phyloP scores from a whole-genome alignment of 2,888 invertebrate genomes.

The Euproctis similis region DNA sequence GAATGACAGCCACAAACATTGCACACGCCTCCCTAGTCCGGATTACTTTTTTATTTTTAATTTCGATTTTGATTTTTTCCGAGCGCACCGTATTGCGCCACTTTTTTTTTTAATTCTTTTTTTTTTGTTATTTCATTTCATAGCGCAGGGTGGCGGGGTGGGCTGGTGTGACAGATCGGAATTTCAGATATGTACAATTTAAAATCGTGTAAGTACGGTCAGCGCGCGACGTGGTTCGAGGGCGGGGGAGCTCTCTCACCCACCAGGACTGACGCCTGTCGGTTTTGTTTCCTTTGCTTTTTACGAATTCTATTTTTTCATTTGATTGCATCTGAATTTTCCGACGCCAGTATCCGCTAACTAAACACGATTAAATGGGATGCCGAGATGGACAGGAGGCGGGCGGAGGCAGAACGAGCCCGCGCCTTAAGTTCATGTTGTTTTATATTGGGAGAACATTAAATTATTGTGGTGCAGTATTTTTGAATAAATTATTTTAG shows the following conservation, averaged over 20 bases:
- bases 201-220: conserved; percentile 77
- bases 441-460: conserved; percentile 73
- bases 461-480: conserved; percentile 67
- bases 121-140: conserved; percentile 77
- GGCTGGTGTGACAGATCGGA: conserved; percentile 75
- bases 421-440: conserved; percentile 65
- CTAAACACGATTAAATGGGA: conserved; percentile 77
- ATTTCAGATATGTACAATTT: conserved; percentile 77
- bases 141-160: conserved; percentile 72
- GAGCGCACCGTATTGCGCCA: conserved; percentile 61
- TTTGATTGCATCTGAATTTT: conserved; percentile 77
- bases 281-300: conserved; percentile 73
- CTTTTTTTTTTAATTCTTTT: too few relatives aligned
- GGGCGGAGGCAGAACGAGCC: conserved; percentile 34
- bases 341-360: conserved; percentile 76
- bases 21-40: conserved; percentile 63
- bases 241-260: conserved; percentile 42
- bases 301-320: conserved; percentile 74
- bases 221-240: conserved; percentile 44
- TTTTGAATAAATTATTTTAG: too few relatives aligned
- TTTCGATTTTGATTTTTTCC: conserved; percentile 75
- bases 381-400: conserved; percentile 67
- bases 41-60: conserved; percentile 70
- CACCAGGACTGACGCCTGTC: conserved; percentile 75
- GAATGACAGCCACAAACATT: conserved; percentile 73